Base-by-base conservation (phyloP, 2,888 invertebrate genomes). In the Coecobrya sp. region DNA sequence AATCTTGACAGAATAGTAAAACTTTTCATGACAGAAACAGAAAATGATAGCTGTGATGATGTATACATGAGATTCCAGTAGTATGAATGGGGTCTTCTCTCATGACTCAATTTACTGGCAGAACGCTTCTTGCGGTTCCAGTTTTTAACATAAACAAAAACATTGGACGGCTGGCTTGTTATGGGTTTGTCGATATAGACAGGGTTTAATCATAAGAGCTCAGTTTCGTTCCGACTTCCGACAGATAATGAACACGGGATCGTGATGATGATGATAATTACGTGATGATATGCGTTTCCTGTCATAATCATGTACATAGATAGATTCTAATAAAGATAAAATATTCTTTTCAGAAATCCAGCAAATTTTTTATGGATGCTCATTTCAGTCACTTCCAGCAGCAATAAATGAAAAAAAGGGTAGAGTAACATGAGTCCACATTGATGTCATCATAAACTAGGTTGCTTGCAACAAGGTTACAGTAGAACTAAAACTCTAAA, bases 271-370 rank as follows among this genome's bases (percentile, higher is more conserved):
- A 89, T 84, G 68, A 73, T 70, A 73, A 89, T 76, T n/a, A 89
- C 36, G 89, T 89, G 89, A 70, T 70, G 89, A 89, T 70, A 65
- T 82, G 70, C 55, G 65, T 82, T 82, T 89, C 82, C 89, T 68
- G 55, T 59, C 4, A 81, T 81, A n/a, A 73, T 73, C 70, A 49
- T 76, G 45, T 42, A 70, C 1, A 16, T 25, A 19, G 25, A 68
- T 30, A 30, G 30, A 27, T 30, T 68, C 68, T 10, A 68, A 68
- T 68, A 30, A 68, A 25, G 30, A 30, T 62, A 36, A 36, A 36
- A 36, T 7, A 36, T 36, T 36, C 36, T 16, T n/a, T 55, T 49
- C 5, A 49, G n/a, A 16, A n/a, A 55, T 4, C 55, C 55, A n/a
- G 36, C 36, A 36, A 2, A 36, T 36, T 36, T 36, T 36, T 55